Conservation (phyloP, 1,140 invertebrate genomes). For the Brachystomella parvula region DNA sequence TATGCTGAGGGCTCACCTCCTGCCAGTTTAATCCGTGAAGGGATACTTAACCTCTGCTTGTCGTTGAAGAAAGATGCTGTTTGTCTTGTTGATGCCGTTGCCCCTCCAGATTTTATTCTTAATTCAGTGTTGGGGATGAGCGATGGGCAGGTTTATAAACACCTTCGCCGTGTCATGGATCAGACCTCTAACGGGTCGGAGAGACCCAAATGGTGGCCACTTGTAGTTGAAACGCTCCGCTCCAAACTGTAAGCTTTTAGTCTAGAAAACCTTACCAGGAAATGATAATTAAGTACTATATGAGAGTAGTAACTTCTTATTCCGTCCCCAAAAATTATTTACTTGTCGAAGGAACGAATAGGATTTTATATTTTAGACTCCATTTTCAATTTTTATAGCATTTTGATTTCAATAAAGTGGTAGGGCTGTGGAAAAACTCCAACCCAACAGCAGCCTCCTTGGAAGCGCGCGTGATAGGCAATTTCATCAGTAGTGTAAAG, state of each 20-base stretch:
- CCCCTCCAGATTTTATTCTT: constrained; percentile 77
- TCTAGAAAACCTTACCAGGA: too few species aligned
- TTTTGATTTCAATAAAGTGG: too few species aligned
- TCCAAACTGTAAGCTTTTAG: constrained; percentile 17
- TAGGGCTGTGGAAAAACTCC: too few species aligned
- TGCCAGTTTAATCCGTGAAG: constrained; percentile 47
- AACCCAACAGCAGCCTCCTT: too few species aligned
- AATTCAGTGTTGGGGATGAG: constrained; percentile 69
- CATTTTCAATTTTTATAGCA: too few species aligned
- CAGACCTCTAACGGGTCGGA: constrained; percentile 61
- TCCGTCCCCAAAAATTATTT: too few species aligned
- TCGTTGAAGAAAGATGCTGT: constrained; percentile 64
- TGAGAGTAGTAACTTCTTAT: too few species aligned
- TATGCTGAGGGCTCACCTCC: constrained; percentile 37
- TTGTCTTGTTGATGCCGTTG: constrained; percentile 70
- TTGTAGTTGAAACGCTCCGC: constrained; percentile 47
- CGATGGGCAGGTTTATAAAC: constrained; percentile 78
- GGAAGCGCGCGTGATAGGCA: too few species aligned
- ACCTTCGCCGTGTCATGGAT: constrained; percentile 66
- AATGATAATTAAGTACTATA: too few species aligned
- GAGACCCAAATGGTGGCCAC: constrained; percentile 68
- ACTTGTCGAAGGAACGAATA: too few species aligned
- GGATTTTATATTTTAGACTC: too few species aligned
- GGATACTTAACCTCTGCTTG: constrained; percentile 56
- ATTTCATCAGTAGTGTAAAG: too few species aligned